These are phyloP conservation scores for Pogonomyrmex barbatus DNA, from an alignment of 1,140 invertebrate genomes.

Conservation along the genomic window DNA sequence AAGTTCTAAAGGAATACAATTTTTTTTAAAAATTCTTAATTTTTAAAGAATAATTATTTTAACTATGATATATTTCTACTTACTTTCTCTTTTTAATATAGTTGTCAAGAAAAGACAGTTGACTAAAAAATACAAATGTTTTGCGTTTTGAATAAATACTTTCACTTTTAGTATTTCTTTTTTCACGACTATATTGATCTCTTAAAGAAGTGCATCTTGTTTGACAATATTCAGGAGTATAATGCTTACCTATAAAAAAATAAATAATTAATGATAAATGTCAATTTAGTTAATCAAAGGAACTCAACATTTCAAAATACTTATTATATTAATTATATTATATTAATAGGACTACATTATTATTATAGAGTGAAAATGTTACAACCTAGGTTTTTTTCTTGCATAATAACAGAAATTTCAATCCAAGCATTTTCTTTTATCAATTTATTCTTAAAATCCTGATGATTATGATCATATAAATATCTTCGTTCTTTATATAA, in stretches of 20 bases:
- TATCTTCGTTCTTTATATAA: conserved; percentile 2
- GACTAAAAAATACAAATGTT: neutral
- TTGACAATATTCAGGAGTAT: conserved; percentile 28
- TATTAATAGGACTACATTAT: neutral
- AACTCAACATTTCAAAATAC: too few relatives aligned
- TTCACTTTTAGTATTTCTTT: conserved; percentile 4
- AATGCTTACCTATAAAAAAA: conserved; percentile 1
- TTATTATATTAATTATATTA: neutral
- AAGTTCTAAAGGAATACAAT: conserved; percentile 7
- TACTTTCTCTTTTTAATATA: conserved; percentile 22
- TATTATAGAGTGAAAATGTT: neutral
- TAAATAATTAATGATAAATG: neutral
- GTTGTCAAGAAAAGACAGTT: conserved; percentile 19
- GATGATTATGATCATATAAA: conserved; percentile 19
- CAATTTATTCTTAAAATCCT: conserved; percentile 2
- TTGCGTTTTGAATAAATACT: neutral
- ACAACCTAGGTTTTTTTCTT: neutral
- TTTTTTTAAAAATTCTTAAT: neutral
- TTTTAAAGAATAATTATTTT: neutral
- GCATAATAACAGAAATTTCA: conserved; percentile 7
- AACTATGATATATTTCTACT: neutral
- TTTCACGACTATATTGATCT: conserved; percentile 23
- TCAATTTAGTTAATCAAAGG: neutral
- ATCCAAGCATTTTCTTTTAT: conserved; percentile 19
- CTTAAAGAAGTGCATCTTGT: conserved; percentile 5